Conservation (phyloP, 1,140 invertebrate genomes). For the Brachionus koreanus region DNA sequence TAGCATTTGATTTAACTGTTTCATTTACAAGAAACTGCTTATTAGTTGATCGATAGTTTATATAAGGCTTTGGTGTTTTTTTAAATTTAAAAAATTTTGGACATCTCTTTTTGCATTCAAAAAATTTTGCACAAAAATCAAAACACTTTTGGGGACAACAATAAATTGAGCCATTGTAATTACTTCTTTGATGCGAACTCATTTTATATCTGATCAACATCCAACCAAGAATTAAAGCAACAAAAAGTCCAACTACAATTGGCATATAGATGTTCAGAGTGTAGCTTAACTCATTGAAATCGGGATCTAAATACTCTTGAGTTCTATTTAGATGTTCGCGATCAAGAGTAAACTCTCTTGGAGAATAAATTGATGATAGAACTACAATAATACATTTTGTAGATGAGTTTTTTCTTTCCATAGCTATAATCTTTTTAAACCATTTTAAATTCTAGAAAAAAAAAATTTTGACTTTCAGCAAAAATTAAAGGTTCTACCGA, state of each 20-base stretch:
- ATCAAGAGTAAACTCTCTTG: neutral
- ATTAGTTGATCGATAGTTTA: neutral
- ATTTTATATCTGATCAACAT: constrained; percentile 40
- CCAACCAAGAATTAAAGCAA: constrained; percentile 37
- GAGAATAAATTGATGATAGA: constrained; percentile 8
- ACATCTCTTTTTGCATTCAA: constrained; percentile 2
- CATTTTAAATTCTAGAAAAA: neutral
- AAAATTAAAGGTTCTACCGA: constrained; percentile 26
- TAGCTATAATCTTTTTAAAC: neutral
- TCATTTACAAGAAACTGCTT: neutral
- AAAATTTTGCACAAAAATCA: constrained; percentile 43
- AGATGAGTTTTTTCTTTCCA: constrained; percentile 4
- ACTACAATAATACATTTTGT: constrained; percentile 15
- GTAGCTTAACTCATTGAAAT: constrained; percentile 1
- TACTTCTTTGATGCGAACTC: constrained; percentile 11
- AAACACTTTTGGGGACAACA: constrained; percentile 31
- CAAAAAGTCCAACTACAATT: neutral
- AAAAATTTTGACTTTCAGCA: neutral
- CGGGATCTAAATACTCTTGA: neutral
- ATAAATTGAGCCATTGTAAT: constrained; percentile 43
- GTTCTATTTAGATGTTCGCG: neutral
- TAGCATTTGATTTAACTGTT: neutral
- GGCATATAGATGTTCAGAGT: neutral
- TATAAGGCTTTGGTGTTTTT: neutral
- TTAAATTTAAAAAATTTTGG: neutral